Conservation (phyloP, 2,888 invertebrate species). For the Ectropis crepuscularia region DNA sequence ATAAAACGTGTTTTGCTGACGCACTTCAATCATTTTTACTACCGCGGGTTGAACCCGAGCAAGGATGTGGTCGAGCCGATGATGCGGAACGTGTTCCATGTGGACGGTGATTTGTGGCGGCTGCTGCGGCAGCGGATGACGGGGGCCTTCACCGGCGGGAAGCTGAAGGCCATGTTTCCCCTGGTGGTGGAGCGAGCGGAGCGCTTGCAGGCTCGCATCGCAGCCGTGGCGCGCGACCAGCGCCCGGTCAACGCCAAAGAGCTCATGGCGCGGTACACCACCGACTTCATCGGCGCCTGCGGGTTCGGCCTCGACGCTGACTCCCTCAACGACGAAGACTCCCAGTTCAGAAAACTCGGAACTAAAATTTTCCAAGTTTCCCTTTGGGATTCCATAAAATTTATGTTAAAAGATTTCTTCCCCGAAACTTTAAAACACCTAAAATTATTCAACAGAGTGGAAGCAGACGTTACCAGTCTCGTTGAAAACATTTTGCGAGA, state of each 20-base stretch:
- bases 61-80: neutral
- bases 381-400: neutral
- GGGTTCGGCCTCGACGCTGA: slow-evolving; percentile 61
- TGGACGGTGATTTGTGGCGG: slow-evolving; percentile 63
- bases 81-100: slow-evolving; percentile 51
- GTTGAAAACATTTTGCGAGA: slow-evolving; percentile 53
- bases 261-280: slow-evolving; percentile 7
- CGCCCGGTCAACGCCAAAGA: neutral
- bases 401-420: neutral
- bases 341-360: slow-evolving; percentile 57
- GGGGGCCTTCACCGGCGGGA: slow-evolving; percentile 51
- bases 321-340: slow-evolving; percentile 57
- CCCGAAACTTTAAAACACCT: neutral
- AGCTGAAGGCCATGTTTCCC: slow-evolving; percentile 3
- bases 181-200: slow-evolving; percentile 2
- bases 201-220: neutral
- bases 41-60: neutral
- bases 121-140: slow-evolving; percentile 63
- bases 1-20: slow-evolving; percentile 7
- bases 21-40: slow-evolving; percentile 6
- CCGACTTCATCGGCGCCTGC: slow-evolving; percentile 39
- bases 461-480: slow-evolving; percentile 24
- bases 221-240: neutral
- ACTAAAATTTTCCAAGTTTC: slow-evolving; percentile 28
- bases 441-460: neutral